Conservation (phyloP, 2,888 invertebrate species). For the Hemithea aestivaria region DNA sequence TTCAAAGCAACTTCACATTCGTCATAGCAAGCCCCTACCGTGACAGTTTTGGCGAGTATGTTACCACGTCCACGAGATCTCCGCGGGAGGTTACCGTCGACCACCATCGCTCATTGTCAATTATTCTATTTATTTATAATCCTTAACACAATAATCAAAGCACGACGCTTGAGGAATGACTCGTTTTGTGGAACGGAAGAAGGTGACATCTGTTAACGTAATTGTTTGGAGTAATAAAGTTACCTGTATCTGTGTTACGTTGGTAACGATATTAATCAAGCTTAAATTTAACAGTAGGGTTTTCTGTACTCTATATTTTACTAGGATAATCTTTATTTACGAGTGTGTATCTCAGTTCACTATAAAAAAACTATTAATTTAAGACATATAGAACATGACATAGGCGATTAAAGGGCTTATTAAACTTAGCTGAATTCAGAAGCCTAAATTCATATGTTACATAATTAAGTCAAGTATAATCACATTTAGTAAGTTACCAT, state of each 20-base stretch:
- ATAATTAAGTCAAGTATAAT: too few species aligned
- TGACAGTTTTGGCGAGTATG: conserved; percentile 58
- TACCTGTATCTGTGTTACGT: not conserved
- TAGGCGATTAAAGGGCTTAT: too few species aligned
- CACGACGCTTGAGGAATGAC: conserved; percentile 18
- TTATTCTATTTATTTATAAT: conserved; percentile 42
- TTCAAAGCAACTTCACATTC: conserved; percentile 7
- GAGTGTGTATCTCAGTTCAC: too few species aligned
- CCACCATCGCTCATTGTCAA: conserved; percentile 48
- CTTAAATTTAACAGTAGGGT: too few species aligned
- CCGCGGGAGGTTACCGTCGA: conserved; percentile 57
- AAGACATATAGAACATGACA: too few species aligned
- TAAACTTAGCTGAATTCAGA: too few species aligned
- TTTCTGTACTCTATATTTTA: too few species aligned
- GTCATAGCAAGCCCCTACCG: conserved; percentile 36
- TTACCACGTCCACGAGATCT: conserved; percentile 58
- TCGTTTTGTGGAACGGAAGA: conserved; percentile 15
- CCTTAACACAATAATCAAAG: conserved; percentile 39
- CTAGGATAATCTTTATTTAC: too few species aligned
- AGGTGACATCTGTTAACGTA: conserved; percentile 15
- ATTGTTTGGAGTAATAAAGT: conserved; percentile 8
- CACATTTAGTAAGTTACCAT: too few species aligned
- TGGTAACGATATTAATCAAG: not conserved
- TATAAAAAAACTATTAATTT: too few species aligned
- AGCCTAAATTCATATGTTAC: too few species aligned